Base-by-base conservation (phyloP, 2,797 vertebrate genomes). In the Muscicapa comitata region DNA sequence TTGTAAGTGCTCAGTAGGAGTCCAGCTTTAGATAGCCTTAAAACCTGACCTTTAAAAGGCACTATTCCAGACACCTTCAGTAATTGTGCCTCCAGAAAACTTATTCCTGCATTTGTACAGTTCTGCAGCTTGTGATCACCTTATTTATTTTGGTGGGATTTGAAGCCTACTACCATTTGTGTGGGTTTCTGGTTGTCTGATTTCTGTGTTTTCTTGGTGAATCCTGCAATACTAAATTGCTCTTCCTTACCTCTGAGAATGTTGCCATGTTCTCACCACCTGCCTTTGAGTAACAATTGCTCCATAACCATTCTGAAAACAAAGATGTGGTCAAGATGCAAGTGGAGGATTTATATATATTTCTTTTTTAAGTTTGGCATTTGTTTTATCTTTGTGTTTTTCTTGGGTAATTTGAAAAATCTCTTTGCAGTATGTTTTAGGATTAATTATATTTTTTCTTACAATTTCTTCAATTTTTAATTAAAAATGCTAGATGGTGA, bases 21-120 rank as follows among this genome's bases (percentile, higher is more conserved):
- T 88, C 48, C 48, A 33, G 43, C 57, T 93, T 82, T 78, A 90
- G 68, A 75, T 53, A 47, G 48, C 73, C 54, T 80, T 86, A 88
- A 82, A 92, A 48, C n/a, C 18, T 92, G 86, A 94, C 90, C 82
- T 95, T 93, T 93, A 55, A 71, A 70, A 79, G 72, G 37, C 83
- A 48, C 33, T 48, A 4, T 87, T 93, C 71, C 59, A 70, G 61
- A 72, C 33, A 37, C 43, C 26, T 54, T 70, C 51, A 59, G 40
- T 70, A 63, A 76, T 17, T 79, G 59, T 86, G 37, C 28, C 55
- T 58, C 74, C 24, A 25, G 50, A 87, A 79, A 61, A 15, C 18
- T 38, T 25, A 33, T 66, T 86, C 37, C 42, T 79, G 10, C 21
- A 13, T 48, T 38, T 33, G 5, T 28, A 33, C 28, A 35, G 5